Evolutionary conservation across 1,140 invertebrate species (phyloP), one percentile per base, ranked within the genome.

Genomic region (Hormaphis cornu): DNA sequence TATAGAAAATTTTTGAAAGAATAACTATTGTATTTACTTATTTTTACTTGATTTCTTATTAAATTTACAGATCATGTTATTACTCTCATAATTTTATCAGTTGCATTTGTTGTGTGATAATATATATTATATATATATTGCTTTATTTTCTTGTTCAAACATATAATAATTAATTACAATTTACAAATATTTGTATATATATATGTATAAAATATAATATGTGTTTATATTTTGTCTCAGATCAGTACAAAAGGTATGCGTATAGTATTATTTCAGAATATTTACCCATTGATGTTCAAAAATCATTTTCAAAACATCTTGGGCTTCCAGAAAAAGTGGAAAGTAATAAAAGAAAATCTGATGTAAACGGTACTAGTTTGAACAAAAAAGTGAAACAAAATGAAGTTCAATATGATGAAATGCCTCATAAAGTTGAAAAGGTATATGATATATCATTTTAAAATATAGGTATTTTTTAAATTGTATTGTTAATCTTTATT

Each of bases 191-290:
- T n/a, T n/a, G n/a, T n/a, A n/a, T n/a, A n/a, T n/a, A n/a, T n/a
- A n/a, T n/a, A n/a, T n/a, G n/a, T n/a, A 33, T 33, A 33, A 33
- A 33, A 33, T 6, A 4, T 33, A 6, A 33, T 6, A 4, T 6
- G 5, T 9, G 9, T 33, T 33, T 33, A 33, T 78, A 74, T 76
- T 69, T 71, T 71, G 70, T 80, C 81, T 56, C 74, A 83, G 85
- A 86, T 69, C 78, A 80, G 69, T 87, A 86, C 74, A 75, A 86
- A 50, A 83, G 82, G 76, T 88, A 87, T 77, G 85, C 86, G 10
- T 81, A 83, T 76, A 86, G 85, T 63, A 83, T 88, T 53, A 78
- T 88, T 44, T 84, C 84, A 5, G 86, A 88, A 75, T 88, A 88
- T 75, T 78, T 88, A 33, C 78, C 83, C 73, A 83, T 86, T 53